Percentiles rank a stretch among this genome's conserved stretches.
phyloP scores from a whole-genome alignment of 2,113 vertebrate species.

The Athene noctua region DNA sequence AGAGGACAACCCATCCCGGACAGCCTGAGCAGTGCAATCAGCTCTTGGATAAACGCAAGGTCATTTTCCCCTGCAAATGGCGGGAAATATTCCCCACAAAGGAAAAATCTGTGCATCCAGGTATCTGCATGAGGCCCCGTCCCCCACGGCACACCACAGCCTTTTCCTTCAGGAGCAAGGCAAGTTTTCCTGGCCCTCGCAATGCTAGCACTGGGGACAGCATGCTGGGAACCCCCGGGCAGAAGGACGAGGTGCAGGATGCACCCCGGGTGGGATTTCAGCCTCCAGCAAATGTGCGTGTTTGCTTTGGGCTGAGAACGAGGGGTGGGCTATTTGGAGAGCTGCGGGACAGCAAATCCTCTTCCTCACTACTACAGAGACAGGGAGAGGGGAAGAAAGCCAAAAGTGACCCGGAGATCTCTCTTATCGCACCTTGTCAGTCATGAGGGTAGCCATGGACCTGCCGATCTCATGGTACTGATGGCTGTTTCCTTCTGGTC shows the following conservation, averaged over 20 bases:
- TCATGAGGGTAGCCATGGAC: slow-evolving; percentile 98
- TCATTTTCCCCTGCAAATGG: background rate
- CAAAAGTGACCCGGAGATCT: accelerated
- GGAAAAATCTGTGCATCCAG: background rate
- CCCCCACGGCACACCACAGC: background rate
- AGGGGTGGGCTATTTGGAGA: background rate
- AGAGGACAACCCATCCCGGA: accelerated
- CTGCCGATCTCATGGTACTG: slow-evolving; percentile 98
- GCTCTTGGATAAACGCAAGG: background rate
- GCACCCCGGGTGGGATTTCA: background rate
- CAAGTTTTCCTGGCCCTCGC: background rate
- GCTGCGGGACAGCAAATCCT: background rate
- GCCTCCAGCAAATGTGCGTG: background rate
- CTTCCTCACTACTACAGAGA: background rate
- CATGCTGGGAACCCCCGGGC: accelerated
- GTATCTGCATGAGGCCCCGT: accelerated
- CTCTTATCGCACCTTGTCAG: slow-evolving; percentile 82
- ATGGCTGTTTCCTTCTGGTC: slow-evolving; percentile 90
- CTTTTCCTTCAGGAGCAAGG: background rate
- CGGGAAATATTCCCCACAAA: background rate
- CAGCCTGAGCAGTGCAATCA: background rate
- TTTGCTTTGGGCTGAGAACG: accelerated
- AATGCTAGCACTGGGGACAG: background rate
- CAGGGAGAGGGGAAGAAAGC: background rate
- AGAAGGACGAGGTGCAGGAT: background rate